Percentiles rank a stretch among this genome's conserved stretches.
These are phyloP conservation scores for Protosalanx chinensis DNA, from an alignment of 2,797 vertebrate species.

Conservation along the genomic window DNA sequence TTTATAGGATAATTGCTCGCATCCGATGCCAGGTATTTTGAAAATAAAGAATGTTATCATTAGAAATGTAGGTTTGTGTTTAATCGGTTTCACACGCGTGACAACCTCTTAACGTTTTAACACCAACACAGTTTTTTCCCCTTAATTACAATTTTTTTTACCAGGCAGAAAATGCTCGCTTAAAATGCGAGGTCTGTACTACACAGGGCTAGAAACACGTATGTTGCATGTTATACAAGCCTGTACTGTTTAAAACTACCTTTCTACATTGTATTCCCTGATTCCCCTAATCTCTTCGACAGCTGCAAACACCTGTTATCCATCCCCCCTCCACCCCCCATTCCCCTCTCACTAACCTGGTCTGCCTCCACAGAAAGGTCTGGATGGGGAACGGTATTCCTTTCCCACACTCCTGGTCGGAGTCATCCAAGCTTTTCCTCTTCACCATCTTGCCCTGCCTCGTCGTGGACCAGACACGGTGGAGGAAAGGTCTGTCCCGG, in stretches of 20 bases:
- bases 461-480: conserved; percentile 18
- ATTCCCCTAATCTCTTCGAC: conserved; percentile 6
- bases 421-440: conserved; percentile 94
- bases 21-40: neutral
- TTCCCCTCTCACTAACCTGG: conserved; percentile 77
- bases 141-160: too few species aligned
- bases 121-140: neutral
- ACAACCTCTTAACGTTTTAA: conserved; percentile 18
- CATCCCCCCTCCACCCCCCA: conserved; percentile 1
- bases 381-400: conserved; percentile 96
- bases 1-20: neutral
- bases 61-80: neutral
- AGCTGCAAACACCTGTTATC: conserved; percentile 71
- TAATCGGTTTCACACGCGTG: conserved; percentile 42
- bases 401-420: conserved; percentile 88
- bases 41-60: neutral
- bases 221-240: neutral
- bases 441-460: conserved; percentile 84
- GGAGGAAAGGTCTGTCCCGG: neutral
- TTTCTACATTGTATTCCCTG: conserved; percentile 4
- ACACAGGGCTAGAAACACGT: neutral
- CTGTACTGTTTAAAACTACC: neutral
- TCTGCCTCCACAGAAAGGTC: conserved; percentile 98
- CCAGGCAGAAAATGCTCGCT: neutral
- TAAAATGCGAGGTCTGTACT: neutral